A percentile compares a stretch with the other conserved stretches of the same genome.
phyloP scores from a whole-genome alignment of 2,797 vertebrate genomes.

The Tenualosa ilisha region DNA sequence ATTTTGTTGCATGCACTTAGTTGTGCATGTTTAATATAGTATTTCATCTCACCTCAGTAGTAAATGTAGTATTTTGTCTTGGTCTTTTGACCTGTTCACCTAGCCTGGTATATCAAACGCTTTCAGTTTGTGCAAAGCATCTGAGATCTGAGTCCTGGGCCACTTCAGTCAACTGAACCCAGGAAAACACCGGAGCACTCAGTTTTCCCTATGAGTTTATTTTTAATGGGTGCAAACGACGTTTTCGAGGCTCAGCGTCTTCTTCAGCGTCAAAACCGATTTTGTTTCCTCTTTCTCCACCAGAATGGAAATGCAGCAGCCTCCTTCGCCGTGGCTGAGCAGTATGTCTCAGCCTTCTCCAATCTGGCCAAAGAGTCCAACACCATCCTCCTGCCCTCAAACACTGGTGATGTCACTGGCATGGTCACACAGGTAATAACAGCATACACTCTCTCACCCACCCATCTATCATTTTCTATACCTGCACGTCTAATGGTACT shows the following conservation, averaged over 20 bases:
- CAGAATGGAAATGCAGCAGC: slow-evolving; percentile 90
- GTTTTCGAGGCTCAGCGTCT: not conserved
- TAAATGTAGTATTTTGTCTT: not conserved
- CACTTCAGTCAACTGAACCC: too few species aligned
- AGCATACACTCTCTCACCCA: not conserved
- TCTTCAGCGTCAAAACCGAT: too few species aligned
- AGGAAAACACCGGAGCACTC: too few species aligned
- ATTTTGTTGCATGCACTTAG: too few species aligned
- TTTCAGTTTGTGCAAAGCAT: too few species aligned
- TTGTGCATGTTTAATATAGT: not conserved
- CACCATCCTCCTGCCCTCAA: slow-evolving; percentile 89
- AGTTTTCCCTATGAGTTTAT: too few species aligned
- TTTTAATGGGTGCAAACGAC: too few species aligned
- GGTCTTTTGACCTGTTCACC: too few species aligned
- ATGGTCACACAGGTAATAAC: slow-evolving; percentile 91
- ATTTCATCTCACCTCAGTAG: not conserved
- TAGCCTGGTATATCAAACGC: too few species aligned
- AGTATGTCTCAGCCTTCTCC: slow-evolving; percentile 91
- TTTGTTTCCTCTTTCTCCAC: not conserved
- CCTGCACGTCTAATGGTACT: too few species aligned
- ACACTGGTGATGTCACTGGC: slow-evolving; percentile 82
- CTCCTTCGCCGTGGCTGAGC: slow-evolving; percentile 89
- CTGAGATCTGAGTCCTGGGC: too few species aligned
- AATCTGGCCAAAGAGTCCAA: slow-evolving; percentile 93
- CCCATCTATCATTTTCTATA: not conserved